phyloP scores from a whole-genome alignment of 2,113 vertebrate genomes.

The Anas platyrhynchos region DNA sequence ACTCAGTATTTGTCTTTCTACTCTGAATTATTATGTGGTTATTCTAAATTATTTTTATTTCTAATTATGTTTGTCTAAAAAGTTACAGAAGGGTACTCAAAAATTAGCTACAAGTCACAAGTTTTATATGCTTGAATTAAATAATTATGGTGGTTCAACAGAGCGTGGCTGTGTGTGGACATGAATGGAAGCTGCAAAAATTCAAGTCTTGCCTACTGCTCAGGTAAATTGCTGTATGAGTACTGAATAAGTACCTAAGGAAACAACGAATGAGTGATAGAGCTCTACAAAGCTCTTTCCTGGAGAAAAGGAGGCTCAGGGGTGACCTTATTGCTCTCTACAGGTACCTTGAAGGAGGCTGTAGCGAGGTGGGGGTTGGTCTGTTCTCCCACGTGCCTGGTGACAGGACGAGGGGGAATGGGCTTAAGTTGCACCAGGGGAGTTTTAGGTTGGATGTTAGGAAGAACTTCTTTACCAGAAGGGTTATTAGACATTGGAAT shows the following conservation, averaged over 20 bases:
- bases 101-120: neutral
- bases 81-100: neutral
- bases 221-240: neutral
- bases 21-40: neutral
- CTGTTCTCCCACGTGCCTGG: too few relatives aligned
- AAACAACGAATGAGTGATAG: neutral
- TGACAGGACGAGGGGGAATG: too few relatives aligned
- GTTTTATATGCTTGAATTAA: neutral
- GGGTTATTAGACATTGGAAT: too few relatives aligned
- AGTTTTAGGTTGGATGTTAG: too few relatives aligned
- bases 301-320: too few relatives aligned
- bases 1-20: neutral
- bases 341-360: too few relatives aligned
- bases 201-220: neutral
- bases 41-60: neutral
- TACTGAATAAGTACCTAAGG: neutral
- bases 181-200: neutral
- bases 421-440: too few relatives aligned
- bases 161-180: fast-evolving
- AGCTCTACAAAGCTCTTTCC: neutral
- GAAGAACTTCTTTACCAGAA: too few relatives aligned
- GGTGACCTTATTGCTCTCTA: too few relatives aligned
- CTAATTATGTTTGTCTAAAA: neutral
- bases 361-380: too few relatives aligned
- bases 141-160: neutral